These are phyloP conservation scores for Melanerpes aurifrons DNA, from an alignment of 2,113 vertebrate genomes.

Conservation along the genomic window DNA sequence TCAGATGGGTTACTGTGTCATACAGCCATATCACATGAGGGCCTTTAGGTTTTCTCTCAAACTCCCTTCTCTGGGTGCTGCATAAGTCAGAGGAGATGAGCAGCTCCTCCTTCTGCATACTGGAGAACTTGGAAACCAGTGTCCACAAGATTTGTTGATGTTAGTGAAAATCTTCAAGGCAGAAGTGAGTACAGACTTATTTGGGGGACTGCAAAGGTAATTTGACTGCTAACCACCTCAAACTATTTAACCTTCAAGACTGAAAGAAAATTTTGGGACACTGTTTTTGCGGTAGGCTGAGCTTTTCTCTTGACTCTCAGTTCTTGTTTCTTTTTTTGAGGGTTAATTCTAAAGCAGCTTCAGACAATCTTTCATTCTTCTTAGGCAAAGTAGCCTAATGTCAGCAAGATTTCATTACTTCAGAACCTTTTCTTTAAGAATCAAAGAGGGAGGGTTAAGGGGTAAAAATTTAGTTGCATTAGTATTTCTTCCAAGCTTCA, in stretches of 20 bases:
- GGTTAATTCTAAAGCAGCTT: not conserved
- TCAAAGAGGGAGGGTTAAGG: not conserved
- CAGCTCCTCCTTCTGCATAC: not conserved
- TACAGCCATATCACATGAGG: not conserved
- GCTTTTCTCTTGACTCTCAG: not conserved
- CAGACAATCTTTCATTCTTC: not conserved
- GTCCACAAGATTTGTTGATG: not conserved
- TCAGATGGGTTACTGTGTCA: accelerated
- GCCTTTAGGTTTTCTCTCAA: not conserved
- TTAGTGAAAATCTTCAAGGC: not conserved
- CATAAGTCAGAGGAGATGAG: not conserved
- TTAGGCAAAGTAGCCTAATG: not conserved
- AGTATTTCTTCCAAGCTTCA: not conserved
- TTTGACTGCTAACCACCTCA: not conserved
- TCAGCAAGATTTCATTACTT: not conserved
- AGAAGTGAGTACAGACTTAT: not conserved
- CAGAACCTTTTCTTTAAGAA: not conserved
- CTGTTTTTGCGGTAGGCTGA: not conserved
- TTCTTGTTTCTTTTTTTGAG: not conserved
- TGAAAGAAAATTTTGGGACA: not conserved
- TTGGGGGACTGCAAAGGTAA: not conserved
- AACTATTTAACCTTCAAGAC: not conserved
- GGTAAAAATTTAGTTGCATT: not conserved
- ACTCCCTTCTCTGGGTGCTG: not conserved
- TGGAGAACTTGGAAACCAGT: not conserved